Evolutionary conservation across 2,888 invertebrate genomes (phyloP).

Genomic region (Dolomedes plantarius): DNA sequence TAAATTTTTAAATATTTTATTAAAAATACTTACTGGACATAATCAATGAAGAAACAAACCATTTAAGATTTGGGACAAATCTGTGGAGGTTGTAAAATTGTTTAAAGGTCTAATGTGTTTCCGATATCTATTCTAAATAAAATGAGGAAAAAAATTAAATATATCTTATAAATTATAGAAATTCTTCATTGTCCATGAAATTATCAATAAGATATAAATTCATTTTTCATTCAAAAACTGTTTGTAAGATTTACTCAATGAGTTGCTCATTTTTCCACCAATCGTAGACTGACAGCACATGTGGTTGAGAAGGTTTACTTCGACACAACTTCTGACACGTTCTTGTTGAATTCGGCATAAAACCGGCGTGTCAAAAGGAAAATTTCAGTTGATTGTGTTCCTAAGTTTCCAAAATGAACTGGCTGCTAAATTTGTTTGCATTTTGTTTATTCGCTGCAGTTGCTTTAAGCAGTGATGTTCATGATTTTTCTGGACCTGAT

Average conservation of each 20-base stretch:
- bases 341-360: conserved; percentile 30
- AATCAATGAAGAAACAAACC: too few relatives aligned
- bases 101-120: too few relatives aligned
- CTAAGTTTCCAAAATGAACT: conserved; percentile 16
- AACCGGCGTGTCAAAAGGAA: conserved; percentile 37
- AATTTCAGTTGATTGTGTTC: not conserved
- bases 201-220: too few relatives aligned
- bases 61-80: too few relatives aligned
- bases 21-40: too few relatives aligned
- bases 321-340: conserved; percentile 50
- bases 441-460: conserved; percentile 13
- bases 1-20: too few relatives aligned
- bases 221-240: too few relatives aligned
- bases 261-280: conserved; percentile 39
- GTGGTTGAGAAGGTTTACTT: conserved; percentile 34
- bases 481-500: conserved; percentile 69
- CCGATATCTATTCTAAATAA: too few relatives aligned
- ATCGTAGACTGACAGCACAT: conserved; percentile 63
- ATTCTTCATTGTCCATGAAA: too few relatives aligned
- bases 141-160: too few relatives aligned
- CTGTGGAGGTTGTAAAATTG: too few relatives aligned
- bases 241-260: not conserved
- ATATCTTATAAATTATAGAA: too few relatives aligned
- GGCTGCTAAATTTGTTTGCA: not conserved
- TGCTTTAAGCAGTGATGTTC: conserved; percentile 67